Percentiles rank a stretch among this genome's conserved stretches.
These are phyloP conservation scores for Meganola albula DNA, from an alignment of 2,888 invertebrate species.

Conservation along the genomic window DNA sequence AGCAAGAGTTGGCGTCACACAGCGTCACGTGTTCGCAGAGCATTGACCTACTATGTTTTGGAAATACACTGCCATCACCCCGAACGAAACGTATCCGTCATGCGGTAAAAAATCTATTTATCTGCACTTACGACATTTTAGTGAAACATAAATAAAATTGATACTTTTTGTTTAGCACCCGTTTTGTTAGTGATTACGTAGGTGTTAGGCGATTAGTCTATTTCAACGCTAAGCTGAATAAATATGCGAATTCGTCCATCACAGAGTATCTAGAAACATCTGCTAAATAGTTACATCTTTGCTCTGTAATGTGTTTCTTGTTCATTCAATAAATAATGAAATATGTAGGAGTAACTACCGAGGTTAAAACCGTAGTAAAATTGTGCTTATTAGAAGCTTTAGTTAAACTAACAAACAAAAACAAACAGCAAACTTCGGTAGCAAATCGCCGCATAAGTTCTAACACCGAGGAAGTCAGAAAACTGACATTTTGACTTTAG, in stretches of 20 bases:
- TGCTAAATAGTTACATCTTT: too few species aligned
- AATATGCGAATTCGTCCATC: slow-evolving; percentile 15
- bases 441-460: too few species aligned
- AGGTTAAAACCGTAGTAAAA: too few species aligned
- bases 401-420: too few species aligned
- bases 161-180: slow-evolving; percentile 39
- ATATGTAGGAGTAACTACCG: too few species aligned
- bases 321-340: too few species aligned
- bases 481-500: too few species aligned
- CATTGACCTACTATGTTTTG: slow-evolving; percentile 72
- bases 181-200: slow-evolving; percentile 36
- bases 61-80: slow-evolving; percentile 48
- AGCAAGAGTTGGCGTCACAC: slow-evolving; percentile 50
- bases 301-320: too few species aligned
- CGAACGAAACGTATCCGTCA: slow-evolving; percentile 36
- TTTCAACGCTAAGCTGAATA: slow-evolving; percentile 20
- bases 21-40: slow-evolving; percentile 62
- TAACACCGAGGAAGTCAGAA: too few species aligned
- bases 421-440: too few species aligned
- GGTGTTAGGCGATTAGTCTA: slow-evolving; percentile 39
- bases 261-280: too few species aligned
- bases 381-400: too few species aligned
- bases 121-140: slow-evolving; percentile 30
- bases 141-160: slow-evolving; percentile 29
- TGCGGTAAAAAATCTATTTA: slow-evolving; percentile 45